Conservation (phyloP, 2,888 invertebrate genomes). For the Quadroppia sp. region DNA sequence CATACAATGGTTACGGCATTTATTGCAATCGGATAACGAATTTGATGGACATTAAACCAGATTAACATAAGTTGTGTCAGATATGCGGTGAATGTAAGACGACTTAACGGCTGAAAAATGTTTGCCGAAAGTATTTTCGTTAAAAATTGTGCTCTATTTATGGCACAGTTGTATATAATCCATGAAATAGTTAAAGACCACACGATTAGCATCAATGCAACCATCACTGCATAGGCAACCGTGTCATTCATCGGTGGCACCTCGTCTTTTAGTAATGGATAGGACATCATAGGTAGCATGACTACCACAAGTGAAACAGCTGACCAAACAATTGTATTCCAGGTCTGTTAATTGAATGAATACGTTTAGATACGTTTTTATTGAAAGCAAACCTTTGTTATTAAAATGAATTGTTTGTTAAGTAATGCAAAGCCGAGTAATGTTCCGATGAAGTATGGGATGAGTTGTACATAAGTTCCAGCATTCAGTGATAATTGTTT, state of each 20-base stretch:
- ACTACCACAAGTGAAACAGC: neutral
- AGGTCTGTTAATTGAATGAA: too few species aligned
- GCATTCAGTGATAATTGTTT: too few species aligned
- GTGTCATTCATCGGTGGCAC: neutral
- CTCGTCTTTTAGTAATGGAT: neutral
- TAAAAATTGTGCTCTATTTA: constrained; percentile 19
- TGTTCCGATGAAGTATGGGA: constrained; percentile 25
- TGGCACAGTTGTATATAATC: constrained; percentile 40
- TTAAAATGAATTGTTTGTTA: neutral
- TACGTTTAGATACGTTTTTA: too few species aligned
- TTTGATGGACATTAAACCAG: constrained; percentile 38
- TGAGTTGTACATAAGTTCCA: constrained; percentile 35
- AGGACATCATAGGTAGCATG: neutral
- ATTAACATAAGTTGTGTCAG: constrained; percentile 35
- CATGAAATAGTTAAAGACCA: constrained; percentile 29
- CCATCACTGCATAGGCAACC: neutral
- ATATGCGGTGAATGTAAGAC: constrained; percentile 37
- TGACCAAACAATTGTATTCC: neutral
- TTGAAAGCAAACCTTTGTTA: too few species aligned
- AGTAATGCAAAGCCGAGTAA: constrained; percentile 18
- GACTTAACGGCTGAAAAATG: constrained; percentile 37
- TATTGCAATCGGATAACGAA: constrained; percentile 8
- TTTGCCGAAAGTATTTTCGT: constrained; percentile 34
- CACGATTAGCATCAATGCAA: neutral
- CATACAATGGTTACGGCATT: constrained; percentile 17